Evolutionary conservation across 2,888 invertebrate genomes (phyloP).

Genomic region (Cheilosia pagana): DNA sequence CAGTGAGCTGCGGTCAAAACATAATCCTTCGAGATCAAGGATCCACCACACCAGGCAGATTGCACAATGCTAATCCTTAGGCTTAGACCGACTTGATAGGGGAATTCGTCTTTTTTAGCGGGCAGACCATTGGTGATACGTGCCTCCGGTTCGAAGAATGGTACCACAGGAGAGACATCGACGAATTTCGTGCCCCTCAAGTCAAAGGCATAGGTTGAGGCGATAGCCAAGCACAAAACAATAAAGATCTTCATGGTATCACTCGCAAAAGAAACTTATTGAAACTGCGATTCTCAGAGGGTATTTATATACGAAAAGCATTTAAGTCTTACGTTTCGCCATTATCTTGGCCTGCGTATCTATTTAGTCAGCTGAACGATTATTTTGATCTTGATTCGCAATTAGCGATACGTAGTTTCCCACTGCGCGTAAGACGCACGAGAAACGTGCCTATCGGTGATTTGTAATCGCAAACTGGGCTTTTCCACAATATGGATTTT

Average conservation of each 20-base stretch:
- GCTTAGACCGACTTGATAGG: constrained; percentile 45
- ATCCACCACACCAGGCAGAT: constrained; percentile 77
- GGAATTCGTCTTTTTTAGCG: not conserved
- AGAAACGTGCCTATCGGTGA: no score
- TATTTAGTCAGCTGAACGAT: no score
- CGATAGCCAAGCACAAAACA: constrained; percentile 78
- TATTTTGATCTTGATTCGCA: no score
- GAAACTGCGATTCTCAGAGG: no score
- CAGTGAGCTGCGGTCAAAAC: constrained; percentile 78
- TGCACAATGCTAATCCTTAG: not conserved
- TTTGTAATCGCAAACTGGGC: no score
- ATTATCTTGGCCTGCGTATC: no score
- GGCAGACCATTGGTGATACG: constrained; percentile 40
- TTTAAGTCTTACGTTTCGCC: not conserved
- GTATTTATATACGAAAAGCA: not conserved
- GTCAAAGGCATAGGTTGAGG: constrained; percentile 77
- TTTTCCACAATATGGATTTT: no score
- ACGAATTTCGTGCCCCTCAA: constrained; percentile 54
- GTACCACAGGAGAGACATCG: constrained; percentile 3
- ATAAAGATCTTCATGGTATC: constrained; percentile 78
- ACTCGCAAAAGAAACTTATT: not conserved
- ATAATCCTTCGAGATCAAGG: constrained; percentile 76
- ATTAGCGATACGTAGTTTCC: no score
- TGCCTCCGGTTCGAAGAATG: not conserved
- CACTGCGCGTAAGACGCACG: no score